Base-by-base conservation (phyloP, 2,113 vertebrate species). In the Triplophysa tibetana region DNA sequence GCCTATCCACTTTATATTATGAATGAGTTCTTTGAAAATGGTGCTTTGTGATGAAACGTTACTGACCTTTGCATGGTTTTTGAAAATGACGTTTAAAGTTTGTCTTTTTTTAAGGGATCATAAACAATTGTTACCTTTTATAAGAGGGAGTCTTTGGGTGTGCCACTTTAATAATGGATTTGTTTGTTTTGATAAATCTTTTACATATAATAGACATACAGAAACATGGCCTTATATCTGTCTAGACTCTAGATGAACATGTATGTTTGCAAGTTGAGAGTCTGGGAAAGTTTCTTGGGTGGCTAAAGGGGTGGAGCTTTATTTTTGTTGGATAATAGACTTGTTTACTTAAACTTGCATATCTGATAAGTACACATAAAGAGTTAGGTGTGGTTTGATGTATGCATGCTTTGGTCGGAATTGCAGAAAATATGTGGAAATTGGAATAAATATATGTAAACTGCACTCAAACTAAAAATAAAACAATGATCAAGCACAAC, bases 1-100 rank as follows among this genome's bases (percentile, higher is more conserved):
- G 33, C 5, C 33, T 38, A 38, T 24, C 12, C 43, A 68, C 56
- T 60, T 23, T 8, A 41, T 41, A 23, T 72, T 7, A 38, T n/a
- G 38, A 23, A 60, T 17, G 8, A 5, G 16, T 60, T 56, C 1
- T 16, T 16, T 17, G 2, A 4, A 60, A 41, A 60, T 16, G 29
- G 19, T 19, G 8, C 0, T 0, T 8, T 70, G 10, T 60, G n/a
- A 60, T 58, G 14, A 58, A 60, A n/a, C 14, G 19, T 73, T 24
- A n/a, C n/a, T 60, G 70, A 43, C 41, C 23, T 73, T 60, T 73
- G 13, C 54, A 58, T 72, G 70, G 9, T 72, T 72, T 60, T n/a
- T 43, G n/a, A 61, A 74, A 74, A 73, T 16, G 0, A 54, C 19
- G 17, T 16, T 52, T 52, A 5, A 3, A 12, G 43, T 45, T 12